phyloP scores from a whole-genome alignment of 2,797 vertebrate genomes.

The Lepus townsendii region DNA sequence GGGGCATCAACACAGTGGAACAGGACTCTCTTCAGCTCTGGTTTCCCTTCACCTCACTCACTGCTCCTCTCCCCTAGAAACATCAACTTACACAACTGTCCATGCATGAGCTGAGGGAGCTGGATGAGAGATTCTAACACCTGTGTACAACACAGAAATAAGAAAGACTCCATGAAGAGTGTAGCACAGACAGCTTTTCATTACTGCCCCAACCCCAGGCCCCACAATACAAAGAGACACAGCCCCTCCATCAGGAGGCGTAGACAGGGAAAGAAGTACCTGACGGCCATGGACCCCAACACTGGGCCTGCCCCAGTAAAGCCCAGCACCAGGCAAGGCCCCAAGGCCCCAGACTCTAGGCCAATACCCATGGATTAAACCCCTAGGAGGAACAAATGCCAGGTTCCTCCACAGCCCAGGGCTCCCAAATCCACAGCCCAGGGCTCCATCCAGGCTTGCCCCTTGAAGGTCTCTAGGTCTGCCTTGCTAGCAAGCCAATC shows the following conservation, averaged over 20 bases:
- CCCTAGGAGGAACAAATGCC: neutral
- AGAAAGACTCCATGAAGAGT: neutral
- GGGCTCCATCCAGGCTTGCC: too few species aligned
- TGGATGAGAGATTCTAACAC: neutral
- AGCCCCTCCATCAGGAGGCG: neutral
- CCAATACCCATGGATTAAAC: neutral
- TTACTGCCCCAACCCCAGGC: neutral
- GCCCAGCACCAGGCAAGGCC: neutral
- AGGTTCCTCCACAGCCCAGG: neutral
- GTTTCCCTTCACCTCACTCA: too few species aligned
- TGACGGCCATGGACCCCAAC: neutral
- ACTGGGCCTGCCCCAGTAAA: neutral
- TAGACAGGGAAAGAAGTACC: neutral
- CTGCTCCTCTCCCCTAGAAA: neutral
- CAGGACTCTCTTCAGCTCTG: neutral
- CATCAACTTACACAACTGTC: neutral
- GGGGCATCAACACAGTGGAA: neutral
- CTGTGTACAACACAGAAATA: neutral
- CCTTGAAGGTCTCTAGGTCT: neutral
- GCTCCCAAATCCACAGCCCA: too few species aligned
- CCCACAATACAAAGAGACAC: neutral
- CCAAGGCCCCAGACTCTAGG: neutral
- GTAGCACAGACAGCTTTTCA: neutral
- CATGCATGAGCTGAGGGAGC: neutral
- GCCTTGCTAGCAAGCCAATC: neutral